A percentile compares a stretch with the other conserved stretches of the same genome.
Conservation (phyloP, 2,888 invertebrate genomes). For the Pyrocoelia pectoralis region DNA sequence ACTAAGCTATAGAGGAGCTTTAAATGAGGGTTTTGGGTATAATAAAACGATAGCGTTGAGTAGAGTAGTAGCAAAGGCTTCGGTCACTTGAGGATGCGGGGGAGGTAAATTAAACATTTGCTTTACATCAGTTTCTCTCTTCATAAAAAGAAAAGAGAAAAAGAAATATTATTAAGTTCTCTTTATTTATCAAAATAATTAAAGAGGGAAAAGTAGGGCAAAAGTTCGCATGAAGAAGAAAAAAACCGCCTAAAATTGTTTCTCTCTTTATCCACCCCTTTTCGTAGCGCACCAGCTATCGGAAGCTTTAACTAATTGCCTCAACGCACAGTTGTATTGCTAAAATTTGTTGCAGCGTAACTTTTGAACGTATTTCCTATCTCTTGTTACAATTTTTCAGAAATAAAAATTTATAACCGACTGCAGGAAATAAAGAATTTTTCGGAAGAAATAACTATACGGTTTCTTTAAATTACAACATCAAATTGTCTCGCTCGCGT, state of each 20-base stretch:
- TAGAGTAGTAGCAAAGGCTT: neutral
- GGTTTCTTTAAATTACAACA: no score
- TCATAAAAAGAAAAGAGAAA: neutral
- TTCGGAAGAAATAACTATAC: no score
- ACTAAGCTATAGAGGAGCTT: neutral
- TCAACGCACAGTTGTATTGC: slow-evolving; percentile 1
- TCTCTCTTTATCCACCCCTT: neutral
- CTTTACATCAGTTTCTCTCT: neutral
- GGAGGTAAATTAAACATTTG: neutral
- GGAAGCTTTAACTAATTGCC: slow-evolving; percentile 1
- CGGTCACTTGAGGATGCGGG: neutral
- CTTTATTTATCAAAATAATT: neutral
- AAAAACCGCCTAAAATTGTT: neutral
- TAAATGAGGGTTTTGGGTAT: slow-evolving; percentile 7
- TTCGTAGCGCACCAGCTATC: neutral
- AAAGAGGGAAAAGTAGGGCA: neutral
- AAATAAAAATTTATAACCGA: neutral
- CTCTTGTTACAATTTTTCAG: neutral
- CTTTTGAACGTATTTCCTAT: neutral
- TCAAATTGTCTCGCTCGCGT: no score
- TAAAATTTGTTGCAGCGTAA: neutral
- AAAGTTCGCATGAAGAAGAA: neutral
- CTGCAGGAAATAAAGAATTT: no score
- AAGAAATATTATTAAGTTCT: neutral
- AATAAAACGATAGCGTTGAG: slow-evolving; percentile 7